Conservation (phyloP, 92 coral and sea anemone genomes). For the Palythoa caribaeorum region DNA sequence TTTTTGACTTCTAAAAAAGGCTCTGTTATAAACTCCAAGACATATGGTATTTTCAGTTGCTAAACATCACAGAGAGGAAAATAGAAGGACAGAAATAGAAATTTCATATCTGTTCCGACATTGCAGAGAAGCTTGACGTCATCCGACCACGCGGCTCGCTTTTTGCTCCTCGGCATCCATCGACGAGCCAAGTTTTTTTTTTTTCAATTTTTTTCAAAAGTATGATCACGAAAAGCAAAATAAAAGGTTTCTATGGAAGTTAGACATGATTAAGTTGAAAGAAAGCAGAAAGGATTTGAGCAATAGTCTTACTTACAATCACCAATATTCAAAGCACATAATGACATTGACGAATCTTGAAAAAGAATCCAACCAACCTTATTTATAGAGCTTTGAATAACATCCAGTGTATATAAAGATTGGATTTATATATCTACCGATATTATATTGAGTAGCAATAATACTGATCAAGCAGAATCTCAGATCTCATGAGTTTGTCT, state of each 20-base stretch:
- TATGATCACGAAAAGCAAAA: background rate
- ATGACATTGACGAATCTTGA: background rate
- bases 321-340: background rate
- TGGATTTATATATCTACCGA: background rate
- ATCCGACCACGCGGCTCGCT: background rate
- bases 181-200: background rate
- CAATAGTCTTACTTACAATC: background rate
- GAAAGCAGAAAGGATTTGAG: background rate
- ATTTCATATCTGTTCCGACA: background rate
- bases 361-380: background rate
- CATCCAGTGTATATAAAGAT: background rate
- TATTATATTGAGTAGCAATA: background rate
- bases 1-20: background rate
- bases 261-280: background rate
- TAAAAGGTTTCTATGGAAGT: background rate
- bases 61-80: background rate
- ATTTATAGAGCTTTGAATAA: background rate
- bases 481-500: background rate
- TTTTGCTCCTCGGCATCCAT: background rate
- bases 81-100: conserved; percentile 24
- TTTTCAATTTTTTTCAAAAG: background rate
- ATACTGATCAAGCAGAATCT: background rate
- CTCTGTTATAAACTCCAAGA: background rate
- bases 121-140: conserved; percentile 34
- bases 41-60: conserved; percentile 3